phyloP scores from a whole-genome alignment of 1,140 invertebrate genomes.

The Bombyx mori region DNA sequence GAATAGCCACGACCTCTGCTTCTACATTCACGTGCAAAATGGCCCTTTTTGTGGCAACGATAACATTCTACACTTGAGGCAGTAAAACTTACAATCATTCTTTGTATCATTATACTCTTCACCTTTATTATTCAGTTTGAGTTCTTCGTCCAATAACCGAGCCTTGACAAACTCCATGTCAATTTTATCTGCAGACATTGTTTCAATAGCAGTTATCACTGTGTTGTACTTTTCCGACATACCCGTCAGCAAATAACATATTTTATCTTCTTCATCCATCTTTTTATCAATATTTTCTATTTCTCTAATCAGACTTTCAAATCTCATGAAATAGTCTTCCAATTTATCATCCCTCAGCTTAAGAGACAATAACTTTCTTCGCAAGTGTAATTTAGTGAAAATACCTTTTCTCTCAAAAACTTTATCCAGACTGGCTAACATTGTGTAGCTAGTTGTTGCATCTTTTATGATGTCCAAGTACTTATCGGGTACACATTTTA shows the following conservation, averaged over 20 bases:
- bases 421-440: background rate
- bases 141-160: background rate
- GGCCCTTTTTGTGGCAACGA: background rate
- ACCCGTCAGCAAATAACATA: too few relatives aligned
- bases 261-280: background rate
- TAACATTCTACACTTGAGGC: background rate
- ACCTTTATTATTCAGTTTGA: background rate
- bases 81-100: background rate
- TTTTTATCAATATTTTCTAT: conserved; percentile 1
- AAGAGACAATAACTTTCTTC: background rate
- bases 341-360: background rate
- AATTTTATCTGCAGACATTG: background rate
- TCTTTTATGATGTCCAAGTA: conserved; percentile 1
- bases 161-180: conserved; percentile 1
- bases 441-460: background rate
- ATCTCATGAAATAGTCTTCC: background rate
- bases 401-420: background rate
- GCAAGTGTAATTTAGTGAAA: background rate
- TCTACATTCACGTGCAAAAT: background rate
- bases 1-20: background rate
- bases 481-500: background rate
- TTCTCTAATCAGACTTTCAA: background rate
- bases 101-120: background rate
- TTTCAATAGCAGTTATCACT: background rate
- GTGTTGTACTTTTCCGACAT: too few relatives aligned